Evolutionary conservation across 2,113 vertebrate species (phyloP), one percentile per base, ranked within the genome.

Genomic region (Lagopus leucura): DNA sequence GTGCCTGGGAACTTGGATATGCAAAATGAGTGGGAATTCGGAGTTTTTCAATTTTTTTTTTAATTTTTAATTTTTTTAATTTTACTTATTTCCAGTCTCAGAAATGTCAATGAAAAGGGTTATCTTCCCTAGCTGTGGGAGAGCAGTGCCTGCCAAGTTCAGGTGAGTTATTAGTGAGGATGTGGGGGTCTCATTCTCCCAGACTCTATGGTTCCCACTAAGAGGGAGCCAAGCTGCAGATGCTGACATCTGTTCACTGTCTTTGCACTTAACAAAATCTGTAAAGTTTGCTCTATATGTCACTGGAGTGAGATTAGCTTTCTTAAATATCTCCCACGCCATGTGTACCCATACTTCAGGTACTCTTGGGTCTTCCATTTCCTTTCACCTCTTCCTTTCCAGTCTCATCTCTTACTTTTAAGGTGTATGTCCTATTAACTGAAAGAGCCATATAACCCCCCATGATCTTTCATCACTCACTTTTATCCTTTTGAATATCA

Each of bases 1-100:
- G 93, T 95, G 90, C 92, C 92, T 96, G 94, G 94, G 93, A 96
- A 95, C 92, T 63, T 95, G 96, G 90, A 91, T 95, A 94, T 96
- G 94, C 93, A 95, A 96, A 97, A 93, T 76, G 71, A 88, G 90
- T 94, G 92, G 95, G 95, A 95, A 96, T 90, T 86, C 22, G 74
- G 82, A 42, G 69, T 63, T 61, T 81, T 88, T 84, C 54, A 64
- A 78, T 70, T 54, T 45, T 50, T 50, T 69, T 27, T 40, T 40
- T 40, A 2, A 10, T 48, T 91, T 94, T 95, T 90, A 43, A 57
- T 27, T 3, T 17, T 70, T 94, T 94, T 76, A 20, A 50, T 61
- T 11, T 19, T 65, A 43, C 75, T 94, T 93, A 43, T 78, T 91
- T 93, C 45, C 30, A 74, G 43, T 27, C 20, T 88, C 36, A 88